phyloP scores from a whole-genome alignment of 2,888 invertebrate genomes.

The Silvanus unidentatus region DNA sequence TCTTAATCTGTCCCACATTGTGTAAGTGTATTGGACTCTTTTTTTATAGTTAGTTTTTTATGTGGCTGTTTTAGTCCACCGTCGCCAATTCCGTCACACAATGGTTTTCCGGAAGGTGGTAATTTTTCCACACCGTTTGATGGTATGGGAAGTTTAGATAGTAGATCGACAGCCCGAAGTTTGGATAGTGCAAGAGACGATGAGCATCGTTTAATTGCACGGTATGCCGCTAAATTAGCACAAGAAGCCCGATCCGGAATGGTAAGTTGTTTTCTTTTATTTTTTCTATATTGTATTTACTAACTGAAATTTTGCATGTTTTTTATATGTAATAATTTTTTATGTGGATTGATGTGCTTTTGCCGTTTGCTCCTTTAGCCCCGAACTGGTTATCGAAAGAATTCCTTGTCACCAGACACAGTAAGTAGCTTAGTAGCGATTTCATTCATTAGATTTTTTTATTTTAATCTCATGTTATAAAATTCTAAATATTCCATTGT shows the following conservation, averaged over 20 bases:
- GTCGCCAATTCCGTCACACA: slow-evolving; percentile 87
- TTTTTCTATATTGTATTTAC: slow-evolving; percentile 11
- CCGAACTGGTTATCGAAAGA: slow-evolving; percentile 53
- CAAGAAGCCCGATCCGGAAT: slow-evolving; percentile 77
- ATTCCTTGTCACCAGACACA: slow-evolving; percentile 57
- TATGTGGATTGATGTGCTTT: slow-evolving; percentile 39
- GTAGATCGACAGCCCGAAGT: slow-evolving; percentile 56
- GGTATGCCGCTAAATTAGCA: slow-evolving; percentile 92
- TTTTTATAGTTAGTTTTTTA: background rate
- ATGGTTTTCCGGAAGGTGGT: slow-evolving; percentile 80
- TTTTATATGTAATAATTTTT: slow-evolving; percentile 11
- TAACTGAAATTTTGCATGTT: slow-evolving; percentile 3
- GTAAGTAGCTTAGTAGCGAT: slow-evolving; percentile 46
- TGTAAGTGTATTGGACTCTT: slow-evolving; percentile 57
- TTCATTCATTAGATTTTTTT: too few relatives aligned
- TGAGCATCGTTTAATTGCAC: slow-evolving; percentile 92
- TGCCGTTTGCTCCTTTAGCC: slow-evolving; percentile 49
- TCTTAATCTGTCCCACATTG: slow-evolving; percentile 91
- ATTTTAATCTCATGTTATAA: background rate
- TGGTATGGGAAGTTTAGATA: slow-evolving; percentile 67
- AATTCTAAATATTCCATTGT: background rate
- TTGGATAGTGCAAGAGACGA: slow-evolving; percentile 62
- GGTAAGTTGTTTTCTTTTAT: too few relatives aligned
- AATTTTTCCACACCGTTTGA: slow-evolving; percentile 61
- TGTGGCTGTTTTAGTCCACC: slow-evolving; percentile 66